A percentile compares a stretch with the other conserved stretches of the same genome.
Conservation (phyloP, 92 coral and sea anemone species). For the Actinostola sp. region DNA sequence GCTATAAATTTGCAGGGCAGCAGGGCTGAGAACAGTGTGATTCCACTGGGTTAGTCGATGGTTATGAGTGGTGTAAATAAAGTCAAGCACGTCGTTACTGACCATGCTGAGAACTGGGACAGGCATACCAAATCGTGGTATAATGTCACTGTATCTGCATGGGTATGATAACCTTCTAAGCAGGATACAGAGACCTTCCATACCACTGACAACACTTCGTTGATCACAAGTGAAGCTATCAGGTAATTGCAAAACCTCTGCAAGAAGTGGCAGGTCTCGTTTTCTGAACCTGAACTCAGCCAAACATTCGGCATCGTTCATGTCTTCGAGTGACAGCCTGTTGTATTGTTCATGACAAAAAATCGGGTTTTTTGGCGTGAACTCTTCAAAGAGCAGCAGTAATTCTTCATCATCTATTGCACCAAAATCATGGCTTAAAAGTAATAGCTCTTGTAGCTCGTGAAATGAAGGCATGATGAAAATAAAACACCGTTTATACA, state of each 20-base stretch:
- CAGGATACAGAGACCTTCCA: conserved; percentile 30
- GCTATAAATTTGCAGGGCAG: conserved; percentile 20
- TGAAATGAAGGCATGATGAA: neutral
- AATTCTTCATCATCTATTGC: conserved; percentile 37
- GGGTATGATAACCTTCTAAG: conserved; percentile 21
- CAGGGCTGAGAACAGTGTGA: conserved; percentile 9
- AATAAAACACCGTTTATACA: neutral
- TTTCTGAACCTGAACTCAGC: conserved; percentile 38
- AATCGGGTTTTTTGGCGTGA: conserved; percentile 41
- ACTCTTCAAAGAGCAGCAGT: conserved; percentile 33
- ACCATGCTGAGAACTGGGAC: conserved; percentile 34
- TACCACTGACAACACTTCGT: conserved; percentile 28
- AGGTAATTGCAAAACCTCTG: conserved; percentile 27
- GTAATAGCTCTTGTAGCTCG: neutral
- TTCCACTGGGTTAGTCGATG: conserved; percentile 48
- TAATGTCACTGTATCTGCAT: conserved; percentile 27
- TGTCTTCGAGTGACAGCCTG: conserved; percentile 32
- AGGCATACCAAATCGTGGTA: conserved; percentile 25
- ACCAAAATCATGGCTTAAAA: conserved; percentile 9
- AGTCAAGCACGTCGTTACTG: conserved; percentile 22
- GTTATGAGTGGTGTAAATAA: conserved; percentile 12
- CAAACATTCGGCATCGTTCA: conserved; percentile 37
- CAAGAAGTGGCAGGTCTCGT: conserved; percentile 21
- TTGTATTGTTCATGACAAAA: conserved; percentile 20
- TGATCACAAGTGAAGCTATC: conserved; percentile 28